Evolutionary conservation across 2,888 invertebrate genomes (phyloP).

Genomic region (Chaitophorus viminalis): DNA sequence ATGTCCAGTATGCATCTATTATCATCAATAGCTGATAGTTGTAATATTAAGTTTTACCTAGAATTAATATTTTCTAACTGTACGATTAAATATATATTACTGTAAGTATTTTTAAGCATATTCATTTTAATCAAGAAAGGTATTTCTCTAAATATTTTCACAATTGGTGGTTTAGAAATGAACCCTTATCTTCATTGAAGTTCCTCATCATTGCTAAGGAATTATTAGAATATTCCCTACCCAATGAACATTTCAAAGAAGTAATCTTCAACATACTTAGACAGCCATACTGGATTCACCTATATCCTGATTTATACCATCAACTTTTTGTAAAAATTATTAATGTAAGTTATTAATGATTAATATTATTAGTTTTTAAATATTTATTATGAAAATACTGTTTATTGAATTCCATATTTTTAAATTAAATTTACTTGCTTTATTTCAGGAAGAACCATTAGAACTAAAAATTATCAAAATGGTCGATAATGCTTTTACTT

Average conservation of each 20-base stretch:
- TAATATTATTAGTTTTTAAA: background rate
- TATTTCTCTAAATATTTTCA: background rate
- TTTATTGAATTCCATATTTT: background rate
- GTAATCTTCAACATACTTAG: slow-evolving; percentile 27
- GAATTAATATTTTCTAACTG: slow-evolving; percentile 33
- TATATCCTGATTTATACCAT: slow-evolving; percentile 46
- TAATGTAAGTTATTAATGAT: slow-evolving; percentile 17
- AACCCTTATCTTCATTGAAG: slow-evolving; percentile 38
- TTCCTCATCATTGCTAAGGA: slow-evolving; percentile 43
- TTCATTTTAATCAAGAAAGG: background rate
- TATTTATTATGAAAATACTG: background rate
- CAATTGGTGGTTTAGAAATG: slow-evolving; percentile 17
- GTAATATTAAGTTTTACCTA: slow-evolving; percentile 17
- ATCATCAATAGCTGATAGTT: slow-evolving; percentile 26
- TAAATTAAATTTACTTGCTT: background rate
- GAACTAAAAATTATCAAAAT: slow-evolving; percentile 43
- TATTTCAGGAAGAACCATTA: slow-evolving; percentile 47
- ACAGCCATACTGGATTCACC: slow-evolving; percentile 56
- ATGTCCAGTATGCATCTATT: slow-evolving; percentile 42
- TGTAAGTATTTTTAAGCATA: slow-evolving; percentile 24
- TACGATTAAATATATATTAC: slow-evolving; percentile 9
- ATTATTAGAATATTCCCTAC: slow-evolving; percentile 8
- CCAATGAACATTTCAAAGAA: slow-evolving; percentile 29
- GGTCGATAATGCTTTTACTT: slow-evolving; percentile 32
- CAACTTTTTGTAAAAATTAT: slow-evolving; percentile 15